Evolutionary conservation across 2,888 invertebrate genomes (phyloP).

Genomic region (Nysson spinosus): DNA sequence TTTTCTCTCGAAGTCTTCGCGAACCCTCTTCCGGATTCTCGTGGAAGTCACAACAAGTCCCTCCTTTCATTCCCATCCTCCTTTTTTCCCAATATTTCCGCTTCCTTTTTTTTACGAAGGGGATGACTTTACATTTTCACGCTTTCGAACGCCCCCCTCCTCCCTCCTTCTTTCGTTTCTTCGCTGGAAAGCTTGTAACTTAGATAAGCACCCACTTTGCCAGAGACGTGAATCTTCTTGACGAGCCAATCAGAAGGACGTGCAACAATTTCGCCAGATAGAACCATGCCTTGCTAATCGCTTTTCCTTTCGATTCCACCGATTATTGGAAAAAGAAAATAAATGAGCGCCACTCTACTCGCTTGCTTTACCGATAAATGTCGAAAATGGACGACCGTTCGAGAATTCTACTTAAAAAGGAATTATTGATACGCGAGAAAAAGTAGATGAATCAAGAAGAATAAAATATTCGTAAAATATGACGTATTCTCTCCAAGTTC

Average conservation of each 20-base stretch:
- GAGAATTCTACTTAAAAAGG: too few relatives aligned
- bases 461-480: too few relatives aligned
- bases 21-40: constrained; percentile 54
- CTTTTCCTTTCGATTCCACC: constrained; percentile 8
- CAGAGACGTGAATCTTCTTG: constrained; percentile 53
- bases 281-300: constrained; percentile 42
- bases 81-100: constrained; percentile 10
- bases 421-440: too few relatives aligned
- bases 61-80: constrained; percentile 23
- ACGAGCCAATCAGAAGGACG: constrained; percentile 40
- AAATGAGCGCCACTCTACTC: too few relatives aligned
- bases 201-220: constrained; percentile 60
- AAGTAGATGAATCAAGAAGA: too few relatives aligned
- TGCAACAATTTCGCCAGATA: constrained; percentile 42
- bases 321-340: constrained; percentile 6
- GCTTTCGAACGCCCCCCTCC: constrained; percentile 10
- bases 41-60: constrained; percentile 70
- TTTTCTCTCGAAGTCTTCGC: constrained; percentile 50
- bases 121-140: constrained; percentile 7
- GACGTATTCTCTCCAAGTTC: too few relatives aligned
- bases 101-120: constrained; percentile 12
- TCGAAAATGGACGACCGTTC: too few relatives aligned
- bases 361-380: too few relatives aligned
- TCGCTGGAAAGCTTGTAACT: constrained; percentile 40
- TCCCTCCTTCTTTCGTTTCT: constrained; percentile 16